These are phyloP conservation scores for Scaptomyza tumidula DNA, from an alignment of 2,888 invertebrate species.

Conservation along the genomic window DNA sequence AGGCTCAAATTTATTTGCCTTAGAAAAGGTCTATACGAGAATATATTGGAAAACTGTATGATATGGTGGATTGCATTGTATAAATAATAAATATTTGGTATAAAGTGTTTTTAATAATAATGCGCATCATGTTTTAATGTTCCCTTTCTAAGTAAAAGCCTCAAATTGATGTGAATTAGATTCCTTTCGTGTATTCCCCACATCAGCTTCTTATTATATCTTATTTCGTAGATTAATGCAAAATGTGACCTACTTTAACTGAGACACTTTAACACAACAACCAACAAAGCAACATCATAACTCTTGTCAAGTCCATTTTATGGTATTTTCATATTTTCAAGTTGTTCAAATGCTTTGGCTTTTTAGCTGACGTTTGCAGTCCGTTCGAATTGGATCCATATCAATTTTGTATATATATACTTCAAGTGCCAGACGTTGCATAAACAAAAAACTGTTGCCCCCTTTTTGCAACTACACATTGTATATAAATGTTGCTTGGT, in stretches of 20 bases:
- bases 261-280: not conserved
- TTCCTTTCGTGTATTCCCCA: not conserved
- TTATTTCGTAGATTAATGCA: not conserved
- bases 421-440: conserved; percentile 27
- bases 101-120: no score
- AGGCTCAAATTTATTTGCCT: no score
- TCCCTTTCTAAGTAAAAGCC: not conserved
- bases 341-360: not conserved
- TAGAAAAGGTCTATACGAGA: no score
- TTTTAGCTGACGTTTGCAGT: conserved; percentile 21
- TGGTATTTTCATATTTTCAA: not conserved
- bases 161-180: not conserved
- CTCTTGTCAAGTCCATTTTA: not conserved
- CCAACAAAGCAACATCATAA: not conserved
- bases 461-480: not conserved
- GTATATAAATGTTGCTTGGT: no score
- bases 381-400: conserved; percentile 18
- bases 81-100: no score
- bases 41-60: no score
- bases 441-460: conserved; percentile 27
- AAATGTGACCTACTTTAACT: not conserved
- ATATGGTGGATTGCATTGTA: no score
- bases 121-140: no score
- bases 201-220: no score
- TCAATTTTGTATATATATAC: conserved; percentile 12